These are phyloP conservation scores for Pseudomyrmex sp. DNA, from an alignment of 1,140 invertebrate genomes.

Conservation along the genomic window DNA sequence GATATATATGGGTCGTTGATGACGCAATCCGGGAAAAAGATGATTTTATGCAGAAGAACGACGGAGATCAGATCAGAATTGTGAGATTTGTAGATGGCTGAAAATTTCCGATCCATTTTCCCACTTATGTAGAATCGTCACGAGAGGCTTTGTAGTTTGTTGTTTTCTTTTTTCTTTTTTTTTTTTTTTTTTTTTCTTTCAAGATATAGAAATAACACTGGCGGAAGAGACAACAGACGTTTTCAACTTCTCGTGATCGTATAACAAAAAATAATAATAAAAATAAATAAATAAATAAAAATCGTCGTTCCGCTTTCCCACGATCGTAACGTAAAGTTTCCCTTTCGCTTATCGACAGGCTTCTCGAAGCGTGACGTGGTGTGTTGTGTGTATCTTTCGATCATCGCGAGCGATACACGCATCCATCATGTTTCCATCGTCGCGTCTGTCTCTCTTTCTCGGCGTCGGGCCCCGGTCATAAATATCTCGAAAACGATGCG, in stretches of 20 bases:
- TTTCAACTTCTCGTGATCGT: too few species aligned
- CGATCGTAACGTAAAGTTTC: neutral
- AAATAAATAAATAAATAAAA: neutral
- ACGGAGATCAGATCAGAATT: too few species aligned
- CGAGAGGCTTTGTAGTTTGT: too few species aligned
- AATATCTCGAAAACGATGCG: conserved; percentile 24
- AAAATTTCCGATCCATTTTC: neutral
- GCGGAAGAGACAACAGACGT: too few species aligned
- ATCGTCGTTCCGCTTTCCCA: neutral
- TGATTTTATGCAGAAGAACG: too few species aligned
- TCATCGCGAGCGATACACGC: conserved; percentile 8
- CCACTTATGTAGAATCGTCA: neutral
- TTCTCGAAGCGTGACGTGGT: conserved; percentile 10
- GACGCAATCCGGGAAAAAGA: neutral
- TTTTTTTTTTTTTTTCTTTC: too few species aligned
- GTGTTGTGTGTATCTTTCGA: conserved; percentile 12
- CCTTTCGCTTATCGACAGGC: conserved; percentile 14
- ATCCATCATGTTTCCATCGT: conserved; percentile 47
- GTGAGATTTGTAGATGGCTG: too few species aligned
- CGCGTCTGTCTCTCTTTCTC: conserved; percentile 4
- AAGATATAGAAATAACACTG: too few species aligned
- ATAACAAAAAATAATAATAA: neutral
- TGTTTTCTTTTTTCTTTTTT: too few species aligned
- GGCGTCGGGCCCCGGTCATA: conserved; percentile 21
- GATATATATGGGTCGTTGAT: neutral